Conservation (phyloP, 2,113 vertebrate species). For the Ibidorhyncha struthersii region DNA sequence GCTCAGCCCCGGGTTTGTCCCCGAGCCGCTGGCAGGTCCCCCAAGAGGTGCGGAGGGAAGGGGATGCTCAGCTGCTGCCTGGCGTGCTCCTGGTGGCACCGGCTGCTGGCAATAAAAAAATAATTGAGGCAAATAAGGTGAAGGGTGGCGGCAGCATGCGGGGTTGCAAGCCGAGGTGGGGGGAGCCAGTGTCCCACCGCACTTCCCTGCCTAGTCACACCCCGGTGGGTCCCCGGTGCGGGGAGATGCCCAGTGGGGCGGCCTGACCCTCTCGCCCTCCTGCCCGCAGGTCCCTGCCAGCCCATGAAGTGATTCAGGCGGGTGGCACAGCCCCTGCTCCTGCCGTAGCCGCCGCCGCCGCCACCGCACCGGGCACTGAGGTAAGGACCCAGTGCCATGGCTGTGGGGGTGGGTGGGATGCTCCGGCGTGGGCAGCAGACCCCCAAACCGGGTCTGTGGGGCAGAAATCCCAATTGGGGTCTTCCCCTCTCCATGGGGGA, state of each 20-base stretch:
- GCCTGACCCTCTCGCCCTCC: neutral
- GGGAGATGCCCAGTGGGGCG: accelerated
- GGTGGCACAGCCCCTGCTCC: constrained; percentile 77
- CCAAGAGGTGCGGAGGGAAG: neutral
- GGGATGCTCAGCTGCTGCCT: neutral
- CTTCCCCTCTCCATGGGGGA: neutral
- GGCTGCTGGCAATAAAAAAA: neutral
- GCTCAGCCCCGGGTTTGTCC: neutral
- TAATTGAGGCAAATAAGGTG: neutral
- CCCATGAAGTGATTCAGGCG: constrained; percentile 82
- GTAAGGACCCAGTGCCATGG: neutral
- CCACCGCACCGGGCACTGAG: neutral
- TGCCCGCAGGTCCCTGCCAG: constrained; percentile 68
- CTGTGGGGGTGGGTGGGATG: neutral
- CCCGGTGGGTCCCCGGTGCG: accelerated
- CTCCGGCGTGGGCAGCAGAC: accelerated
- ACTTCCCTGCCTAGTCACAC: neutral
- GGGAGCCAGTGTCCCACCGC: accelerated
- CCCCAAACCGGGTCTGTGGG: neutral
- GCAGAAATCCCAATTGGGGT: neutral
- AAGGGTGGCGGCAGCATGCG: neutral
- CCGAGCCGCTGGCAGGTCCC: neutral
- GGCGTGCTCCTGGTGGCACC: accelerated
- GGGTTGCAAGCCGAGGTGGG: accelerated
- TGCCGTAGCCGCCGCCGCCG: neutral